These are phyloP conservation scores for Channallabes apus DNA, from an alignment of 2,797 vertebrate species.

Conservation along the genomic window DNA sequence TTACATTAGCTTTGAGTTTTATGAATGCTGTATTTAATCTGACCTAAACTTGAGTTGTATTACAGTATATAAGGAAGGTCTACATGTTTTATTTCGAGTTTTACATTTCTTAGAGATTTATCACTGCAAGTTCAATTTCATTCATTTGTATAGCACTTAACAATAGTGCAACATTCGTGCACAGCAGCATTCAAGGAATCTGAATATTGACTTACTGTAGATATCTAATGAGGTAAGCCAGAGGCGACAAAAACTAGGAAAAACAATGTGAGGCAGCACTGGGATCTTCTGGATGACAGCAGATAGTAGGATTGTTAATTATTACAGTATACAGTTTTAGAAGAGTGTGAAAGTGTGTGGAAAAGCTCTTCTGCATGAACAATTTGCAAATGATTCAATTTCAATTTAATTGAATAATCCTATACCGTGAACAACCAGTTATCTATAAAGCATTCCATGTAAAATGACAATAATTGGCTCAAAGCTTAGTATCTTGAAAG, in stretches of 20 bases:
- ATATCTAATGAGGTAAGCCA: background rate
- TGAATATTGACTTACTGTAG: background rate
- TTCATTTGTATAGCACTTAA: background rate
- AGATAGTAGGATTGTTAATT: background rate
- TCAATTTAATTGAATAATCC: no score
- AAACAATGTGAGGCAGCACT: background rate
- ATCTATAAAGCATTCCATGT: background rate
- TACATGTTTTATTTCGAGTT: background rate
- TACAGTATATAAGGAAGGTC: background rate
- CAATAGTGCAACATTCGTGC: background rate
- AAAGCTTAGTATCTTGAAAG: conserved; percentile 20
- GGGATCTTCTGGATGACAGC: background rate
- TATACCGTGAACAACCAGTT: background rate
- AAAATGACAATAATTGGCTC: conserved; percentile 42
- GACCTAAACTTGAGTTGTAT: background rate
- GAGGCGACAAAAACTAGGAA: background rate
- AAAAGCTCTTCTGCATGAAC: background rate
- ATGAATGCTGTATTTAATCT: background rate
- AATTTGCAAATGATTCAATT: background rate
- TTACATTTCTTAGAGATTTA: background rate
- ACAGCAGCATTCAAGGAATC: background rate
- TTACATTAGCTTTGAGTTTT: conserved; percentile 31
- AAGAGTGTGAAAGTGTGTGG: background rate
- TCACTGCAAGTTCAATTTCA: background rate
- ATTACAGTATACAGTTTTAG: background rate